Evolutionary conservation across 2,888 invertebrate species (phyloP).

Genomic region (Dicycla oo): DNA sequence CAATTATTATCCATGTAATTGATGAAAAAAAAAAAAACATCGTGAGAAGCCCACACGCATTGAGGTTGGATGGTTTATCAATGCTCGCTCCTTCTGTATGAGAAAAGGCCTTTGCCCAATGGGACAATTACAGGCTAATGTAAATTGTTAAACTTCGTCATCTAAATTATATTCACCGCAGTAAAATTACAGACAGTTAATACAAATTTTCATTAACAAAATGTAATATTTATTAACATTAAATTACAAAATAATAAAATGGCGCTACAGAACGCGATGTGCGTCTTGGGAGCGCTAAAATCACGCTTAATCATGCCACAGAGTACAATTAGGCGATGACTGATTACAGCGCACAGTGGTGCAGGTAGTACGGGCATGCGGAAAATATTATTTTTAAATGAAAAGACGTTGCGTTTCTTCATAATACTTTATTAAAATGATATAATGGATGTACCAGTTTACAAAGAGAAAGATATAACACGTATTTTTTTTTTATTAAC

Average conservation of each 20-base stretch:
- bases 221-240: constrained; percentile 45
- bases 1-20: no score
- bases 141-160: constrained; percentile 33
- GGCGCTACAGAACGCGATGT: constrained; percentile 28
- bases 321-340: constrained; percentile 54
- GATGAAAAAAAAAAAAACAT: no score
- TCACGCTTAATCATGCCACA: constrained; percentile 58
- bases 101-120: background rate
- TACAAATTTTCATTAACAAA: constrained; percentile 42
- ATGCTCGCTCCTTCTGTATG: background rate
- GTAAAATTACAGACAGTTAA: constrained; percentile 27
- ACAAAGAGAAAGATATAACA: no score
- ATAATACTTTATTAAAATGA: no score
- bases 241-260: constrained; percentile 41
- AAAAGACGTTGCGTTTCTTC: no score
- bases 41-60: no score
- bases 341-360: no score
- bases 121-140: constrained; percentile 2
- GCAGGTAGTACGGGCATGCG: no score
- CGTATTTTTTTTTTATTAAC: no score
- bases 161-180: constrained; percentile 15
- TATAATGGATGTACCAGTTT: no score
- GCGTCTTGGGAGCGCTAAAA: constrained; percentile 57
- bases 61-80: no score
- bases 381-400: no score